phyloP scores from a whole-genome alignment of 2,113 vertebrate species.

The Eptesicus fuscus region DNA sequence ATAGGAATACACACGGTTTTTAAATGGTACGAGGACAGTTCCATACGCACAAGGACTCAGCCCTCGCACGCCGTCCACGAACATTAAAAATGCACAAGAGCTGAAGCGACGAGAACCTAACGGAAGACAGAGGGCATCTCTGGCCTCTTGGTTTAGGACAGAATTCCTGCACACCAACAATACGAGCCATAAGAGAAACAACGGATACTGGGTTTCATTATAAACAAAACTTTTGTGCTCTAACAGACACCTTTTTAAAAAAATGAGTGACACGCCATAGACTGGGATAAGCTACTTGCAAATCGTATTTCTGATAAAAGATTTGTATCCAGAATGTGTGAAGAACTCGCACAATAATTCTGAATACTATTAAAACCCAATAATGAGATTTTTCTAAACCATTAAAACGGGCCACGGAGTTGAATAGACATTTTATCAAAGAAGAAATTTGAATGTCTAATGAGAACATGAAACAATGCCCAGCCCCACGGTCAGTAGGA shows the following conservation, averaged over 20 bases:
- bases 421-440: background rate
- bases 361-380: background rate
- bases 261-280: background rate
- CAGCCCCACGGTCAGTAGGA: background rate
- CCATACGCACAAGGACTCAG: background rate
- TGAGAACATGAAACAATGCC: background rate
- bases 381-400: background rate
- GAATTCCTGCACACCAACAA: background rate
- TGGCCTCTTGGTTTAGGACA: background rate
- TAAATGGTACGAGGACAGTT: background rate
- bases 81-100: background rate
- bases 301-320: background rate
- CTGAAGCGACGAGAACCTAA: background rate
- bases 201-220: background rate
- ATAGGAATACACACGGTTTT: background rate
- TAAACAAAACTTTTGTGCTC: background rate
- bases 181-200: background rate
- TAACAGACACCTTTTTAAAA: background rate
- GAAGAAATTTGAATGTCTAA: background rate
- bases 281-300: background rate
- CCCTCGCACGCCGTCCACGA: background rate
- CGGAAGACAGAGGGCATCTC: background rate
- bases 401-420: background rate
- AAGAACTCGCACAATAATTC: background rate
- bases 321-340: background rate